Evolutionary conservation across 2,797 vertebrate species (phyloP).

Genomic region (Labroides dimidiatus): DNA sequence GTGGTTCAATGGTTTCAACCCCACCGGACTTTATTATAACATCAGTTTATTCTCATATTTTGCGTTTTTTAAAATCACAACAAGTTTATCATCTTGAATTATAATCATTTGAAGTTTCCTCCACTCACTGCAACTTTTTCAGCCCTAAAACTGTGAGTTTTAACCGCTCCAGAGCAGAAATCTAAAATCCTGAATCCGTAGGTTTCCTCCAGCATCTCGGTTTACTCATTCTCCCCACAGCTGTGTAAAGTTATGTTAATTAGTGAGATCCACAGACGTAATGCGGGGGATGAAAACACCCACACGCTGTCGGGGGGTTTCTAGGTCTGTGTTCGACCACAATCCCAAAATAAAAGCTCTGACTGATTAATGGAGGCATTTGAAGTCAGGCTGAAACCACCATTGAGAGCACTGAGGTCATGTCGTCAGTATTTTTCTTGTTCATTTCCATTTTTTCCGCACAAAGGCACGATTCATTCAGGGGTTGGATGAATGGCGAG

Average conservation of each 20-base stretch:
- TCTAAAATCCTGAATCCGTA: neutral
- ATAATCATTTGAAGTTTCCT: too few species aligned
- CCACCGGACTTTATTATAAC: too few species aligned
- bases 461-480: conserved; percentile 62
- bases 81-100: too few species aligned
- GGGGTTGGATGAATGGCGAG: conserved; percentile 30
- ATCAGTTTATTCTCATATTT: too few species aligned
- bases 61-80: too few species aligned
- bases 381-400: conserved; percentile 2
- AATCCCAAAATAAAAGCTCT: conserved; percentile 21
- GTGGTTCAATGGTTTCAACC: too few species aligned
- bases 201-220: conserved; percentile 5
- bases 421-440: conserved; percentile 16
- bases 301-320: neutral
- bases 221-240: conserved; percentile 12
- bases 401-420: conserved; percentile 36
- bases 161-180: neutral
- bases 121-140: too few species aligned
- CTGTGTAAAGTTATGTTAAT: conserved; percentile 16
- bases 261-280: conserved; percentile 2
- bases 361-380: conserved; percentile 13
- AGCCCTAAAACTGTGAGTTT: neutral
- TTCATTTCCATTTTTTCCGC: conserved; percentile 56
- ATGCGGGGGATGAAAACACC: conserved; percentile 7
- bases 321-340: neutral